Conservation (phyloP, 35 echinoderm and acorn worm species). For the Ophiothrix spiculata region DNA sequence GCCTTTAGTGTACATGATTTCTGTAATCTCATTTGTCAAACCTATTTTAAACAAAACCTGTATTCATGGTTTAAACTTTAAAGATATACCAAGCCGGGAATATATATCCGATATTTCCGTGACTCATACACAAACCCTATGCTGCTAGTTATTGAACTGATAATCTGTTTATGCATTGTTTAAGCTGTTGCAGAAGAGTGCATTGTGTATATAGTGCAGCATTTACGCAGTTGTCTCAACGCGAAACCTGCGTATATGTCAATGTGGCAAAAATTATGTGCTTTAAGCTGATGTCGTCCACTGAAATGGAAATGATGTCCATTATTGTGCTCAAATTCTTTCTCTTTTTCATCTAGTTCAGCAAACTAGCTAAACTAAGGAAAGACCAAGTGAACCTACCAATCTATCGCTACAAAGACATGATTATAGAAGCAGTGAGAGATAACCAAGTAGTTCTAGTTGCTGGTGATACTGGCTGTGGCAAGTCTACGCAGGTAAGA, state of each 20-base stretch:
- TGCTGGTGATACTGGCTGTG: conserved; percentile 95
- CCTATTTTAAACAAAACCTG: too few relatives aligned
- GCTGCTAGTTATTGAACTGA: too few relatives aligned
- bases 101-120: not conserved
- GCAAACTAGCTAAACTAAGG: conserved; percentile 65
- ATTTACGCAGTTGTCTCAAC: too few relatives aligned
- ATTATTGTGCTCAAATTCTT: not conserved
- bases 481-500: conserved; percentile 93
- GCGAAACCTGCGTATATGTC: not conserved
- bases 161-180: too few relatives aligned
- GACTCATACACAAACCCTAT: too few relatives aligned
- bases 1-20: too few relatives aligned
- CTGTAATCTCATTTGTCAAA: too few relatives aligned
- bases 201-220: too few relatives aligned
- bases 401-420: conserved; percentile 63
- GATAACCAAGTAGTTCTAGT: conserved; percentile 72
- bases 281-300: not conserved
- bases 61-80: too few relatives aligned
- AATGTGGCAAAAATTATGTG: not conserved
- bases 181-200: too few relatives aligned
- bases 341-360: conserved; percentile 59
- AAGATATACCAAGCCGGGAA: too few relatives aligned
- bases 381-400: conserved; percentile 83
- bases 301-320: too few relatives aligned
- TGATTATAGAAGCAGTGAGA: conserved; percentile 68